phyloP scores from a whole-genome alignment of 2,797 vertebrate genomes.

The Menidia menidia region DNA sequence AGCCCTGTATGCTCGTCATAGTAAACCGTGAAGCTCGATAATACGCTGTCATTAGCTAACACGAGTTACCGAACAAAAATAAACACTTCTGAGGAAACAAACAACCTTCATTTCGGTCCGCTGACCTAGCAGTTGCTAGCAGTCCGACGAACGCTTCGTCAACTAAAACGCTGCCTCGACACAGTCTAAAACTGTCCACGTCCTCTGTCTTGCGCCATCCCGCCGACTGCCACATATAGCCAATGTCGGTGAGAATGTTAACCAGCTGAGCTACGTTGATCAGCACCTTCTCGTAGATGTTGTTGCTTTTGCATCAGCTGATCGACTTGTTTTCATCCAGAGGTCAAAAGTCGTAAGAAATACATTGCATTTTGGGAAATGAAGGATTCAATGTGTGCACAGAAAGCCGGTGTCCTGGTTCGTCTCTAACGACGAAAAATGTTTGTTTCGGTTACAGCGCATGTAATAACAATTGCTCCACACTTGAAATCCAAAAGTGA shows the following conservation, averaged over 20 bases:
- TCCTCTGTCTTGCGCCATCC: not conserved
- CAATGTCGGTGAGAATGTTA: slow-evolving; percentile 22
- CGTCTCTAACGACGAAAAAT: not conserved
- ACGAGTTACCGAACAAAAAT: slow-evolving; percentile 29
- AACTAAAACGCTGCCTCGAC: slow-evolving; percentile 39
- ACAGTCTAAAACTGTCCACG: slow-evolving; percentile 31
- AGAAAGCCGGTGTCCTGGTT: no score
- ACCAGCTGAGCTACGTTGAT: slow-evolving; percentile 39
- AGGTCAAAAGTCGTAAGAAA: slow-evolving; percentile 68
- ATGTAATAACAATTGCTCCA: accelerated
- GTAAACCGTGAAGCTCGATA: not conserved
- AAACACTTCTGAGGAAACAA: slow-evolving; percentile 28
- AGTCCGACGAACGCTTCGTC: slow-evolving; percentile 22
- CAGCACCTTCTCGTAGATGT: slow-evolving; percentile 62
- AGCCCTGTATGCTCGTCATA: not conserved
- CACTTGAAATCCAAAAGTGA: not conserved
- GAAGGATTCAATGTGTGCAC: slow-evolving; percentile 21
- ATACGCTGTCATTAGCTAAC: not conserved
- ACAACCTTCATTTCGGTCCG: slow-evolving; percentile 55
- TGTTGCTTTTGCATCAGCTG: slow-evolving; percentile 85
- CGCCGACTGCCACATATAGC: slow-evolving; percentile 27
- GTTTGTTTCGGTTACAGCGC: not conserved
- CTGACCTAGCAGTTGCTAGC: slow-evolving; percentile 60
- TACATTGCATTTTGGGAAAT: slow-evolving; percentile 71
- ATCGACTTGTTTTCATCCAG: slow-evolving; percentile 85